These are phyloP conservation scores for Synergus laeviventris DNA, from an alignment of 2,888 invertebrate genomes.

Conservation along the genomic window DNA sequence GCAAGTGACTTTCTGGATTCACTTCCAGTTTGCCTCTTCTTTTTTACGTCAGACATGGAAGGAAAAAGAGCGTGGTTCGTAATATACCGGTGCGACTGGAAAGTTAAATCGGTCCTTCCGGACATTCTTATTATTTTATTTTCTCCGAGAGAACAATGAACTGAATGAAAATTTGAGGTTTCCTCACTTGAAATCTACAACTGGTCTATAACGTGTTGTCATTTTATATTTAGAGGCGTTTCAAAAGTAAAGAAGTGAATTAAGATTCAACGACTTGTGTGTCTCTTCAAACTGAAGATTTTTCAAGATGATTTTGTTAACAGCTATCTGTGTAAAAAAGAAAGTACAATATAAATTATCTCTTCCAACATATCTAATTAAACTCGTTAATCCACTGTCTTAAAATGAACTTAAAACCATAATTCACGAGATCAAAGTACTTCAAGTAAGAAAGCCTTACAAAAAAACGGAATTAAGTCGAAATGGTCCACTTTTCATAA, in stretches of 20 bases:
- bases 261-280: background rate
- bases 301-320: background rate
- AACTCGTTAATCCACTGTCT: background rate
- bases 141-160: slow-evolving; percentile 3
- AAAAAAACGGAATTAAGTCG: background rate
- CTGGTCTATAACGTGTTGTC: background rate
- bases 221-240: background rate
- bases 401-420: background rate
- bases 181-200: background rate
- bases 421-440: background rate
- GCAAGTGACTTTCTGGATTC: slow-evolving; percentile 12
- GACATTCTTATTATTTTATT: background rate
- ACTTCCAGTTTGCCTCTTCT: slow-evolving; percentile 20
- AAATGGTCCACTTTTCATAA: slow-evolving; percentile 8
- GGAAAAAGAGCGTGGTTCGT: background rate
- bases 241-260: background rate
- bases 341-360: background rate
- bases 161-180: background rate
- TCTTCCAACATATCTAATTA: no score
- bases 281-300: background rate
- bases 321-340: background rate
- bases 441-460: background rate
- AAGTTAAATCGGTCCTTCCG: slow-evolving; percentile 26
- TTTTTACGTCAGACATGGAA: background rate
- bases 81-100: background rate